Evolutionary conservation across 2,888 invertebrate species (phyloP).

Genomic region (Clitarchus hookeri): DNA sequence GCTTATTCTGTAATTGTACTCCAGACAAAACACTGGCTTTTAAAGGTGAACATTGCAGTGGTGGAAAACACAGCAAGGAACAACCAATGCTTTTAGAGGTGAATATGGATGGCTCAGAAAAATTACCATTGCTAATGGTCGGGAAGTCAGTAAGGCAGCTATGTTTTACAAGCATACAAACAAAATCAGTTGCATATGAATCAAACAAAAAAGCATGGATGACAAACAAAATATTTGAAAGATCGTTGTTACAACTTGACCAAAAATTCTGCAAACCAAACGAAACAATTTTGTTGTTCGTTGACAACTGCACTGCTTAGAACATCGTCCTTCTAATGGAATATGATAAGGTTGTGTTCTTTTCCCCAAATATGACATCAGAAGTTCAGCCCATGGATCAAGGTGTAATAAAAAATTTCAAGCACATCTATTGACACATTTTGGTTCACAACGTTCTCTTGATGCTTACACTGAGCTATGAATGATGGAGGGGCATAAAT

Average conservation of each 20-base stretch:
- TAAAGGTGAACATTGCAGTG: background rate
- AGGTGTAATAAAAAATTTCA: background rate
- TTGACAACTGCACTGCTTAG: background rate
- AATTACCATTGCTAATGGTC: background rate
- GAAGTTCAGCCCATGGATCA: background rate
- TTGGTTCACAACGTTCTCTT: background rate
- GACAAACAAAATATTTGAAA: background rate
- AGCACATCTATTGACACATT: background rate
- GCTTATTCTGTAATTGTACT: background rate
- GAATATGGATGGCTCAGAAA: slow-evolving; percentile 19
- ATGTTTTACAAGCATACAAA: background rate
- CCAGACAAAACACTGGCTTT: slow-evolving; percentile 17
- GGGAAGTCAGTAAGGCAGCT: background rate
- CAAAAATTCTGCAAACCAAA: background rate
- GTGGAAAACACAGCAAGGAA: background rate
- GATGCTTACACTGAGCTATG: background rate
- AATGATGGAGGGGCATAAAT: no score
- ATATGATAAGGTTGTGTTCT: background rate
- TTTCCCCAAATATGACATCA: background rate
- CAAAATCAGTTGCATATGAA: background rate
- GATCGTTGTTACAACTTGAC: background rate
- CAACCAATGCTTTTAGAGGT: background rate
- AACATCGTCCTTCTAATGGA: background rate
- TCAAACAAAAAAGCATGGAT: slow-evolving; percentile 9
- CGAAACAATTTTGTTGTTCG: background rate